phyloP scores from a whole-genome alignment of 1,140 invertebrate genomes.

The Stegodyphus dumicola region DNA sequence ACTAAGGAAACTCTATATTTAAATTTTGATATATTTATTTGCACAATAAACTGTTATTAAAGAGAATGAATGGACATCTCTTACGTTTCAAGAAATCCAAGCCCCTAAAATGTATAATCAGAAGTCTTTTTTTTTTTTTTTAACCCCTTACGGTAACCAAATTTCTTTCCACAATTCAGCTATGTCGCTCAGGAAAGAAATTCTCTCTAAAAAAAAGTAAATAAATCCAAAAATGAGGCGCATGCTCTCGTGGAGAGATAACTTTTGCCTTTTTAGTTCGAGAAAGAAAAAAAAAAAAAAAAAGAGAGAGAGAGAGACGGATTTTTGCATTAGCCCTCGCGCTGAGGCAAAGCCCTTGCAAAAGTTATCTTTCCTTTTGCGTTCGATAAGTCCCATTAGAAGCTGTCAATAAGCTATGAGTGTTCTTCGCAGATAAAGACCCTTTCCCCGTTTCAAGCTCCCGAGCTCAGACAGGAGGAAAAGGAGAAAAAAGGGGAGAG shows the following conservation, averaged over 20 bases:
- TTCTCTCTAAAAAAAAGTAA: neutral
- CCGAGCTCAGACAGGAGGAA: slow-evolving; percentile 10
- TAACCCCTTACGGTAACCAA: too few relatives aligned
- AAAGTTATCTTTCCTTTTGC: slow-evolving; percentile 52
- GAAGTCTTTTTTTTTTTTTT: too few relatives aligned
- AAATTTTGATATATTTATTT: too few relatives aligned
- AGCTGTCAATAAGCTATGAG: slow-evolving; percentile 61
- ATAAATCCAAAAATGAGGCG: slow-evolving; percentile 14
- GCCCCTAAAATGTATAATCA: too few relatives aligned
- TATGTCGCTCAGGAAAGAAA: neutral
- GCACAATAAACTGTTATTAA: too few relatives aligned
- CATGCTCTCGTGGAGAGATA: slow-evolving; percentile 12
- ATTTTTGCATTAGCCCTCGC: slow-evolving; percentile 49
- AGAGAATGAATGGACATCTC: too few relatives aligned
- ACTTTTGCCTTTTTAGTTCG: slow-evolving; percentile 53
- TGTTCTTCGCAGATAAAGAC: slow-evolving; percentile 60
- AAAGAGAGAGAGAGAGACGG: neutral
- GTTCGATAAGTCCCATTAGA: slow-evolving; percentile 61
- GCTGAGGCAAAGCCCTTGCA: slow-evolving; percentile 9
- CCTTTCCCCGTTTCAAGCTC: slow-evolving; percentile 49
- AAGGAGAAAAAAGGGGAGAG: neutral
- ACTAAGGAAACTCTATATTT: too few relatives aligned
- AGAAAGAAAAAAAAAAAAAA: too few relatives aligned
- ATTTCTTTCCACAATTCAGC: too few relatives aligned
- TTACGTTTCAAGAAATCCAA: too few relatives aligned